Evolutionary conservation across 2,888 invertebrate species (phyloP).

Genomic region (Merodon equestris): DNA sequence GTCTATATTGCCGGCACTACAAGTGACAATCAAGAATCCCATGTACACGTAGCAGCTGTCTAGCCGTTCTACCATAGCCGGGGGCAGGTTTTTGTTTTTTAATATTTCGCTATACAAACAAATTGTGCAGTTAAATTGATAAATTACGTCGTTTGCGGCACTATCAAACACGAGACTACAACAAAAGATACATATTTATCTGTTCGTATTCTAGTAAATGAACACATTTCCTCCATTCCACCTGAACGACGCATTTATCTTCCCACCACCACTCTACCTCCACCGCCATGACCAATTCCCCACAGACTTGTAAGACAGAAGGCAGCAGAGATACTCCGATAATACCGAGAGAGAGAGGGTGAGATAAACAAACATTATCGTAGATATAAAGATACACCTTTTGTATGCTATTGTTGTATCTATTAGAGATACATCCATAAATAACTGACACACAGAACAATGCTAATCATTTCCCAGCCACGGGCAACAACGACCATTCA

Average conservation of each 20-base stretch:
- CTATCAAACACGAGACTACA: constrained; percentile 61
- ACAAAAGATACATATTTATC: constrained; percentile 62
- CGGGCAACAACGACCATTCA: not conserved
- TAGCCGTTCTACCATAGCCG: not conserved
- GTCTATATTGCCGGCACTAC: constrained; percentile 6
- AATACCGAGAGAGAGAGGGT: constrained; percentile 26
- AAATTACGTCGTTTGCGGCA: constrained; percentile 66
- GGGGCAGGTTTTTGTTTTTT: not conserved
- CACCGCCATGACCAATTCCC: not conserved
- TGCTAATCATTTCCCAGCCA: constrained; percentile 55
- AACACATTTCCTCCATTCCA: constrained; percentile 63
- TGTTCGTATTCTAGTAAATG: constrained; percentile 30
- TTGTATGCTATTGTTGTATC: constrained; percentile 60
- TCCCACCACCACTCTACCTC: constrained; percentile 36
- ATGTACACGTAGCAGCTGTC: not conserved
- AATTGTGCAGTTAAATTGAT: constrained; percentile 64
- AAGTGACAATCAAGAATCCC: constrained; percentile 4
- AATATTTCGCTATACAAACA: constrained; percentile 28
- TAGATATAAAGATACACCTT: constrained; percentile 62
- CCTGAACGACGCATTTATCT: constrained; percentile 51
- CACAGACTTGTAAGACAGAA: too few species aligned
- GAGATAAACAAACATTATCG: constrained; percentile 55
- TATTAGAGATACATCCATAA: constrained; percentile 57
- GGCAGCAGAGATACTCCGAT: constrained; percentile 34
- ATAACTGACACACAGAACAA: constrained; percentile 43